Evolutionary conservation across 1,140 invertebrate genomes (phyloP).

Genomic region (Elymnias hypermnestra): DNA sequence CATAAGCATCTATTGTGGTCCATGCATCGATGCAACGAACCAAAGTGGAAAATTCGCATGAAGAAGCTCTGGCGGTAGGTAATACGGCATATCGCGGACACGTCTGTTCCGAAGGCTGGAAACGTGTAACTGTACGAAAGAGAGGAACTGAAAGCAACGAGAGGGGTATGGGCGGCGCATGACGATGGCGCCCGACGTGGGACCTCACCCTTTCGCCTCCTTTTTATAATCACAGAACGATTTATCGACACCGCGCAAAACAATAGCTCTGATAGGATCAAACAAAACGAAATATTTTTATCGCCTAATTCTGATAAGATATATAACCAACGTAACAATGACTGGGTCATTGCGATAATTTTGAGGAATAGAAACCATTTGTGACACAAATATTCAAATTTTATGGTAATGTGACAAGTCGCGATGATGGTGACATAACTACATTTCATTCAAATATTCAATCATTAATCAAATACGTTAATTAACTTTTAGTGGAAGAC

Average conservation of each 20-base stretch:
- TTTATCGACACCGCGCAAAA: constrained; percentile 44
- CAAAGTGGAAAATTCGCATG: constrained; percentile 56
- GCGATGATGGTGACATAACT: too few relatives aligned
- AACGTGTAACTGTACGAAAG: constrained; percentile 56
- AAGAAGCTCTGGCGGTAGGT: constrained; percentile 49
- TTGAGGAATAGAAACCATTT: too few relatives aligned
- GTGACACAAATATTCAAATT: too few relatives aligned
- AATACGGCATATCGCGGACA: constrained; percentile 61
- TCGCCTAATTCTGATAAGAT: background rate
- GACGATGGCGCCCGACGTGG: constrained; percentile 43
- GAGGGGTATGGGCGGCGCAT: constrained; percentile 38
- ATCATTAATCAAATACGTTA: too few relatives aligned
- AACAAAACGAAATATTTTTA: background rate
- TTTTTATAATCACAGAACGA: constrained; percentile 58
- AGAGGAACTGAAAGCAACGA: constrained; percentile 16
- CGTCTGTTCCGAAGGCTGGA: constrained; percentile 45
- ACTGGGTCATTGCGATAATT: too few relatives aligned
- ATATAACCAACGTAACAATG: too few relatives aligned
- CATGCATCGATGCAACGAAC: constrained; percentile 72
- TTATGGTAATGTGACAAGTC: too few relatives aligned
- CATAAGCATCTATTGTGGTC: constrained; percentile 69
- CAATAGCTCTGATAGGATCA: constrained; percentile 7
- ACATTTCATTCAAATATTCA: too few relatives aligned
- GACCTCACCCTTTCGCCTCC: constrained; percentile 43
- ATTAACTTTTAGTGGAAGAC: too few relatives aligned